Percentiles rank a stretch among this genome's conserved stretches.
These are phyloP conservation scores for Thecophora atra DNA, from an alignment of 2,888 invertebrate genomes.

Conservation along the genomic window DNA sequence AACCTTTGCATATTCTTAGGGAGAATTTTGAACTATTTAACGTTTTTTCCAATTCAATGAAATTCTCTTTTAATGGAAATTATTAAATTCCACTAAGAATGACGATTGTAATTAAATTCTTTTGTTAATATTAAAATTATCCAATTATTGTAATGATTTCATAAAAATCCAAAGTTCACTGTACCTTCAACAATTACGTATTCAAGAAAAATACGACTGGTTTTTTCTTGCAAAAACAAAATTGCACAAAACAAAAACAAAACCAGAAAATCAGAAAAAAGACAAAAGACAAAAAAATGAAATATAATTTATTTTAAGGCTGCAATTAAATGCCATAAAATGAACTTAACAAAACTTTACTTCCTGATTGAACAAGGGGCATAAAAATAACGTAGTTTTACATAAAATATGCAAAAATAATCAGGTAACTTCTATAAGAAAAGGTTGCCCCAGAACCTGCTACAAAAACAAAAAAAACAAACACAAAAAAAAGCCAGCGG, in stretches of 20 bases:
- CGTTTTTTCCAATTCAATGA: too few relatives aligned
- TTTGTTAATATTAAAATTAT: too few relatives aligned
- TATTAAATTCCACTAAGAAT: too few relatives aligned
- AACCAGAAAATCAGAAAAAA: not conserved
- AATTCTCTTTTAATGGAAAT: too few relatives aligned
- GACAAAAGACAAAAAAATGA: not conserved
- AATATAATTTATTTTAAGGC: constrained; percentile 16
- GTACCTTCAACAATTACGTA: not conserved
- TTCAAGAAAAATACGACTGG: not conserved
- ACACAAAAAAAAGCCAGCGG: constrained; percentile 5
- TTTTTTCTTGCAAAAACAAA: constrained; percentile 11
- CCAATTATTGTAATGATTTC: too few relatives aligned
- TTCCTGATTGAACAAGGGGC: constrained; percentile 22
- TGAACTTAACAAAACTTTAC: constrained; percentile 28
- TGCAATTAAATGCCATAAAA: constrained; percentile 22
- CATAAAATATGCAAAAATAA: constrained; percentile 12
- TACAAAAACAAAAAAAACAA: not conserved
- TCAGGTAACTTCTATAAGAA: not conserved
- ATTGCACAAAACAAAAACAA: not conserved
- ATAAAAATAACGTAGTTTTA: constrained; percentile 23
- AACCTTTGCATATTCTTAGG: too few relatives aligned
- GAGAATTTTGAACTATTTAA: too few relatives aligned
- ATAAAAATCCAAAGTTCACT: not conserved
- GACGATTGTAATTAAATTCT: too few relatives aligned
- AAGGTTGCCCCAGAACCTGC: not conserved